These are phyloP conservation scores for zebrafish (Danio rerio) DNA, from an alignment of 2,113 vertebrate species.

Conservation along the genomic window GRCz12tu NC_133199.1:12180501-12181000, in stretches of 20 bases:
- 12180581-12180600: too few species aligned
- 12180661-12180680: constrained; percentile 34
- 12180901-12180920: constrained; percentile 55
- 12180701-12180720: constrained; percentile 5
- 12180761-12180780: constrained; percentile 89
- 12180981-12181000: background rate
- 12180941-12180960: too few species aligned
- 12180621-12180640: background rate
- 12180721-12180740: constrained; percentile 56
- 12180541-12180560: too few species aligned
- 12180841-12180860: too few species aligned
- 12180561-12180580: background rate
- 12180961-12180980: background rate
- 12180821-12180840: too few species aligned
- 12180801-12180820: too few species aligned
- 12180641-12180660: constrained; percentile 1
- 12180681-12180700: background rate
- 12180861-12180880: constrained; percentile 54
- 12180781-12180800: too few species aligned
- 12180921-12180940: background rate
- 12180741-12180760: constrained; percentile 78
- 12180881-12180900: constrained; percentile 51
- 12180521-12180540: too few species aligned
- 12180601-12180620: background rate
- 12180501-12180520: too few species aligned